Percentiles rank a stretch among this genome's conserved stretches.
These are phyloP conservation scores for Lagria hirta DNA, from an alignment of 2,888 invertebrate species.

Conservation along the genomic window DNA sequence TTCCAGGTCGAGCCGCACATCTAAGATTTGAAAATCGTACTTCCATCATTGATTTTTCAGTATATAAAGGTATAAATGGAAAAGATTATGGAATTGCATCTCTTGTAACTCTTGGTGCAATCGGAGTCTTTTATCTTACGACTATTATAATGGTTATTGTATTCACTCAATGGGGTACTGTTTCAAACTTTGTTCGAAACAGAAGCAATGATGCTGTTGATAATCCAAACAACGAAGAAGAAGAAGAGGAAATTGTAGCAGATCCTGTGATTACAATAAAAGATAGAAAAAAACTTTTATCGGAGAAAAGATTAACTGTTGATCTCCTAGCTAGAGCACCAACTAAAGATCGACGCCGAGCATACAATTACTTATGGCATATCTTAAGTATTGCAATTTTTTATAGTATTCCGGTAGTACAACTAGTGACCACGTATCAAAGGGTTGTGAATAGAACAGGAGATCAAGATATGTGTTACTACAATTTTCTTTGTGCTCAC, in stretches of 20 bases:
- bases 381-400: constrained; percentile 78
- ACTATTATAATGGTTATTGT: constrained; percentile 51
- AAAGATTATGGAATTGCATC: constrained; percentile 64
- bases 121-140: constrained; percentile 58
- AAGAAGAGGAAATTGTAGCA: constrained; percentile 5
- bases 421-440: constrained; percentile 79
- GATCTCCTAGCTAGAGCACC: constrained; percentile 62
- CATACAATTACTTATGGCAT: constrained; percentile 72
- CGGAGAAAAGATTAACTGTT: constrained; percentile 55
- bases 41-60: constrained; percentile 55
- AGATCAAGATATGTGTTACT: constrained; percentile 85
- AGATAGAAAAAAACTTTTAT: constrained; percentile 1
- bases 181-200: constrained; percentile 27
- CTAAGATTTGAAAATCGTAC: constrained; percentile 29
- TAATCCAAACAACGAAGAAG: not conserved
- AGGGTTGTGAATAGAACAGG: constrained; percentile 74
- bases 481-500: constrained; percentile 84
- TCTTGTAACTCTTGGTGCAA: constrained; percentile 57
- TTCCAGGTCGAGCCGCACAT: constrained; percentile 35
- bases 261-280: constrained; percentile 4
- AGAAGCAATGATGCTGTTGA: not conserved
- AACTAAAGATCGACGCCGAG: constrained; percentile 61
- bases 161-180: constrained; percentile 41
- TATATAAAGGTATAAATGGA: constrained; percentile 61
- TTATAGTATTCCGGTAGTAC: constrained; percentile 82